phyloP scores from a whole-genome alignment of 2,797 vertebrate species.

The Gymnoscopelus braueri region DNA sequence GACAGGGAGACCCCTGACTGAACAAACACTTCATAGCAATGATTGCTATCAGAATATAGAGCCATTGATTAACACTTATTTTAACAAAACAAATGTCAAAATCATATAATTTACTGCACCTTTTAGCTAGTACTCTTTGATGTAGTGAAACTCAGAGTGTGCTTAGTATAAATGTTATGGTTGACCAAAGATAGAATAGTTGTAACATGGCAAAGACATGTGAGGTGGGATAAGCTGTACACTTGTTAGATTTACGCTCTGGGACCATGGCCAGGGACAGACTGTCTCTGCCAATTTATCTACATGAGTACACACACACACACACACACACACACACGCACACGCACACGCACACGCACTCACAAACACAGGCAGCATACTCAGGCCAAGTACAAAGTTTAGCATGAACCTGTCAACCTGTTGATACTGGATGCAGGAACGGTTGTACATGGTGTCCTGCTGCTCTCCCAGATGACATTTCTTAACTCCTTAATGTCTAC shows the following conservation, averaged over 20 bases:
- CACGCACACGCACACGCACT: slow-evolving; percentile 6
- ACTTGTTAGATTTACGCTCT: slow-evolving; percentile 20
- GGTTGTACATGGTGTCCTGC: neutral
- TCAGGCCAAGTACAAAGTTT: neutral
- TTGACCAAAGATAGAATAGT: neutral
- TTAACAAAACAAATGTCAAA: too few relatives aligned
- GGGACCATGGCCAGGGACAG: slow-evolving; percentile 27
- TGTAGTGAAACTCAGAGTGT: neutral
- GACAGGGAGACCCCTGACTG: too few relatives aligned
- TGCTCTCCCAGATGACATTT: slow-evolving; percentile 5
- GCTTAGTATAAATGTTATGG: neutral
- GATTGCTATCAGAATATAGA: too few relatives aligned
- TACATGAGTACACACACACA: slow-evolving; percentile 18
- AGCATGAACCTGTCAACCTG: neutral
- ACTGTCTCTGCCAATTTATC: slow-evolving; percentile 34
- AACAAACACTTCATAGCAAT: too few relatives aligned
- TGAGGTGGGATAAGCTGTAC: slow-evolving; percentile 1
- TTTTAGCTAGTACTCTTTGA: too few relatives aligned
- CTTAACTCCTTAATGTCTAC: slow-evolving; percentile 18
- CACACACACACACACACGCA: slow-evolving; percentile 6
- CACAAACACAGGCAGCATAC: slow-evolving; percentile 2
- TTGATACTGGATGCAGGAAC: neutral
- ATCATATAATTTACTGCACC: too few relatives aligned
- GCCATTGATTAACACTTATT: too few relatives aligned
- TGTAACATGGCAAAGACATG: neutral